Base-by-base conservation (phyloP, 2,113 vertebrate genomes). In the Rhynchomys soricoides region DNA sequence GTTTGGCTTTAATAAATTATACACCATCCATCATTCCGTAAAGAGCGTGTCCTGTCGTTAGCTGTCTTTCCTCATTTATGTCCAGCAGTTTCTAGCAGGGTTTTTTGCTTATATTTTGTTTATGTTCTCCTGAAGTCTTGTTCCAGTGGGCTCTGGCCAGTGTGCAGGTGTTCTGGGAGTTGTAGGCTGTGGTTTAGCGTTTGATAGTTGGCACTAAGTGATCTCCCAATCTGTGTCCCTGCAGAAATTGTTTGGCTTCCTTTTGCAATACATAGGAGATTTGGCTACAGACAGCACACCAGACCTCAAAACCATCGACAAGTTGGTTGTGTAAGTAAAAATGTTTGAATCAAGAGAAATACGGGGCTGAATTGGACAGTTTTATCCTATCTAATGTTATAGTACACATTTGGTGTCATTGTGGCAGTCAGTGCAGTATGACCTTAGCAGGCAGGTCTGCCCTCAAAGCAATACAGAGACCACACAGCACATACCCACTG, bases 181-280 rank as follows among this genome's bases (percentile, higher is more conserved):
- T 64, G 78, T 55, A 4, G 21, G 22, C 11, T 3, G 3, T 5
- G 21, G 17, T 11, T 82, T 73, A 17, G 0, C 45, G 4, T 43
- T 21, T 5, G 24, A 19, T 74, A 24, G 43, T 55, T 7, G 21
- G n/a, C 34, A 5, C 81, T 91, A 34, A 96, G 15, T 43, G 5
- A 4, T 68, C 21, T 68, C 43, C 59, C n/a, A 6, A 17, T 66
- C 64, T 6, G 0, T 86, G 71, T 91, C 97, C 66, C 98, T 97
- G 31, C 98, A 99, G 99, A 99, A 99, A 97, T 96, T 99, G 4
- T 99, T 99, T 52, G 99, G 98, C 74, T 99, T 99, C 73, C 98
- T 99, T 85, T 86, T 99, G 98, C 99, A 99, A 77, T 99, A 99
- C 94, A 26, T 99, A 5, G 99, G 99, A 31, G 99, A 99, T 31